Base-by-base conservation (phyloP, 2,888 invertebrate species). In the Apodemia zela region DNA sequence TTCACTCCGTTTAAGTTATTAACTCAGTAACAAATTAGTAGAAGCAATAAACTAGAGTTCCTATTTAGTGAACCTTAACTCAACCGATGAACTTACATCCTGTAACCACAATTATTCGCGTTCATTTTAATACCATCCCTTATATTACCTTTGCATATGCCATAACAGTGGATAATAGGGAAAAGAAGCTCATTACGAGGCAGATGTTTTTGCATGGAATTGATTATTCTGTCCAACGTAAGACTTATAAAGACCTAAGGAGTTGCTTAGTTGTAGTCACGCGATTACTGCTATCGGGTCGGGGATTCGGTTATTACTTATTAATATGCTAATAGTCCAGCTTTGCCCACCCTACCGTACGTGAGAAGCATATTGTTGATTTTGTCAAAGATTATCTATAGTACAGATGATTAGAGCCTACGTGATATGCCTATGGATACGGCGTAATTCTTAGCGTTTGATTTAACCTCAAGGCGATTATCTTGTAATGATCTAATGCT, bases 261-360 rank as follows among this genome's bases (percentile, higher is more conserved):
- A 54, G 54, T 54, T 47, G 60, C 60, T 60, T 21, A 45, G 60
- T 15, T 38, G 21, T 25, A 45, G 60, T 60, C 60, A 60, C 60
- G 60, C 60, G 42, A 60, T 42, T 45, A 42, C 47, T 75, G 76
- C 79, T 76, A 76, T 77, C 80, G 78, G 72, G 75, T 75, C 71
- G 72, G 75, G 77, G 80, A 79, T 81, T 84, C 80, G 78, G 82
- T 87, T 82, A 87, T 51, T 51, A 51, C 51, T 51, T 51, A 51
- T 88, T 85, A 87, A 85, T 87, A 88, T 88, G 88, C 82, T 84
- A 87, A 88, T 87, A 77, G 79, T 73, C 71, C 75, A 75, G 78
- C 78, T 79, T 79, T 80, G 77, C 84, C 81, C 82, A 79, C 82
- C 84, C 81, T 76, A 73, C 75, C 72, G 77, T 75, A 84, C 81